Base-by-base conservation (phyloP, 2,113 vertebrate species). In the Saccopteryx leptura region DNA sequence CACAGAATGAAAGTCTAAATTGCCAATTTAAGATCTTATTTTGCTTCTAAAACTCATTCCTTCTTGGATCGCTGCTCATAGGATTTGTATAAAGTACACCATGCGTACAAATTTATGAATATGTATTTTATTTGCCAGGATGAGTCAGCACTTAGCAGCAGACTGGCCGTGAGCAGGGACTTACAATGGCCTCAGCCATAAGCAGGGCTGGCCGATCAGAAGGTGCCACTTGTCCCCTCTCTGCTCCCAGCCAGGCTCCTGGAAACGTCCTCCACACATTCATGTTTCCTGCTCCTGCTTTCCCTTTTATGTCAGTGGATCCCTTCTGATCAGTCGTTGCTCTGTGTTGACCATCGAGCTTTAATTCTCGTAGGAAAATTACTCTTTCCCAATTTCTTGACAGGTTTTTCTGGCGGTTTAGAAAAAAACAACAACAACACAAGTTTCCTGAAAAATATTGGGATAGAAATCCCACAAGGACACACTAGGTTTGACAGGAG, bases 61-160 rank as follows among this genome's bases (percentile, higher is more conserved):
- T 78, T 84, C 80, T 90, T 90, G 56, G 81, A 83, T 58, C 7
- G 9, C 56, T 46, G 61, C n/a, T 92, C 63, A 65, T 4, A 52
- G n/a, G 80, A 85, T 74, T 66, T 88, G 46, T 54, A 72, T 31
- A 68, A 92, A 89, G 33, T 58, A 68, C 2, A 33, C 15, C 33
- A 28, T 24, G 24, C 23, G 19, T 46, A 63, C 54, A 94, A 78
- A 86, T 72, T 68, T 87, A 84, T 90, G 76, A 92, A 52, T 54
- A 68, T 52, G 81, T 75, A 33, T 93, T 76, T 93, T 82, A 23
- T 80, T 86, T 71, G 28, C 61, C 93, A 88, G 63, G 94, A 84
- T 76, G 60, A 95, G 17, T 68, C 72, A 84, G 54, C 23, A 23
- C 24, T 69, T 69, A 58, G 11, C 58, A 93, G 56, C 21, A 93